Evolutionary conservation across 2,113 vertebrate genomes (phyloP).

Genomic region (Nesoenas mayeri): DNA sequence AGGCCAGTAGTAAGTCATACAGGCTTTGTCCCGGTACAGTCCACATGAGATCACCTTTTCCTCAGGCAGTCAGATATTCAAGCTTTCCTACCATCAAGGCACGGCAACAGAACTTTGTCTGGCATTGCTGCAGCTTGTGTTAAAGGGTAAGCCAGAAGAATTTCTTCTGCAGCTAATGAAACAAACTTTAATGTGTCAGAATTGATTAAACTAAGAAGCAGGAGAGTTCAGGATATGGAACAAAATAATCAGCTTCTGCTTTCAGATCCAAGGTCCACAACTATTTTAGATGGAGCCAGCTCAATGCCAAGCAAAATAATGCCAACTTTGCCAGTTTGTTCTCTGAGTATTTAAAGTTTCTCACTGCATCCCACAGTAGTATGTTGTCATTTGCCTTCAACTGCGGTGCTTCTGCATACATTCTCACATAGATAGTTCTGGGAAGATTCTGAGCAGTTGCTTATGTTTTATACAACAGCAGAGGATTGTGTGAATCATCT

Average conservation of each 20-base stretch:
- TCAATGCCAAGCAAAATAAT: background rate
- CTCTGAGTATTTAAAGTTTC: background rate
- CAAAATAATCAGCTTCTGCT: background rate
- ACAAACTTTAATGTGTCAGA: background rate
- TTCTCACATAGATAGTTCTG: background rate
- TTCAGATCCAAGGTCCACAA: background rate
- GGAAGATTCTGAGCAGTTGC: background rate
- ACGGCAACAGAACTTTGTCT: background rate
- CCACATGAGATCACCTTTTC: background rate
- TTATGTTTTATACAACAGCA: background rate
- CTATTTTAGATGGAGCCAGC: background rate
- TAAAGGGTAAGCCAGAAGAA: background rate
- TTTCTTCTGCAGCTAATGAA: background rate
- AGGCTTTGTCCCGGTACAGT: background rate
- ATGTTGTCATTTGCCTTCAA: background rate
- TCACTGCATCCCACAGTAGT: background rate
- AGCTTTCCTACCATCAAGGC: background rate
- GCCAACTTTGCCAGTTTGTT: background rate
- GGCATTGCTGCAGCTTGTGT: background rate
- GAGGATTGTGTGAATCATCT: background rate
- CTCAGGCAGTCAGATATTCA: background rate
- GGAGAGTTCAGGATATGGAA: background rate
- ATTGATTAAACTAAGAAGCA: background rate
- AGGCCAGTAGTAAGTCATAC: background rate
- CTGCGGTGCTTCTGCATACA: background rate